These are phyloP conservation scores for Beris morrisii DNA, from an alignment of 2,888 invertebrate species.

Conservation along the genomic window DNA sequence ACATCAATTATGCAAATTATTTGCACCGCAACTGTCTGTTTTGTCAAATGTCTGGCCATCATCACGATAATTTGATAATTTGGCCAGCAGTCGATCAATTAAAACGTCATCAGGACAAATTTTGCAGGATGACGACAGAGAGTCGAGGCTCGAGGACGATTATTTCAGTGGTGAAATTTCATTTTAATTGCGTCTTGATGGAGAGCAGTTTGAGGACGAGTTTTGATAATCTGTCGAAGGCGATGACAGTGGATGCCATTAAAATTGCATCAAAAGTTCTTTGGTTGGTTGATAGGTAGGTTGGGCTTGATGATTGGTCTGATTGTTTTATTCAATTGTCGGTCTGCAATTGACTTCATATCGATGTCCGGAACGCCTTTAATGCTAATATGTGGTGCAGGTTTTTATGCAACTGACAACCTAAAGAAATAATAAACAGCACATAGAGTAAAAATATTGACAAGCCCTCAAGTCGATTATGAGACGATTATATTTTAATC, in stretches of 20 bases:
- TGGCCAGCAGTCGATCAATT: constrained; percentile 33
- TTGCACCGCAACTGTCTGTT: constrained; percentile 34
- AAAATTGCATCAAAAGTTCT: not conserved
- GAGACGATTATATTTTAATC: no score
- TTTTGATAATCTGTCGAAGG: not conserved
- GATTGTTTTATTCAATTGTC: no score
- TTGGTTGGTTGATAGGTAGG: no score
- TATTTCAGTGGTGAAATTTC: constrained; percentile 30
- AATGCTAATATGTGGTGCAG: no score
- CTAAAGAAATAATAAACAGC: no score
- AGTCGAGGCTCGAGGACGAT: constrained; percentile 6
- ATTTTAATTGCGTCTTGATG: constrained; percentile 29
- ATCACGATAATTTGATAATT: constrained; percentile 30
- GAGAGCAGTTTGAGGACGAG: not conserved
- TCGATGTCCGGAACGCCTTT: no score
- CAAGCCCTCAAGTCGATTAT: no score
- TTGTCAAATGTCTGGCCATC: constrained; percentile 17
- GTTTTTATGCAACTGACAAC: no score
- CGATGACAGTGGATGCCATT: not conserved
- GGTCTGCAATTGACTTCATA: no score
- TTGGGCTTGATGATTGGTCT: no score
- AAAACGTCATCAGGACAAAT: constrained; percentile 35
- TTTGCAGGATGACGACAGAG: not conserved
- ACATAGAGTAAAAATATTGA: no score
- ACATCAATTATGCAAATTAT: constrained; percentile 38